These are phyloP conservation scores for Tenebrio molitor DNA, from an alignment of 1,140 invertebrate species.

Conservation along the genomic window DNA sequence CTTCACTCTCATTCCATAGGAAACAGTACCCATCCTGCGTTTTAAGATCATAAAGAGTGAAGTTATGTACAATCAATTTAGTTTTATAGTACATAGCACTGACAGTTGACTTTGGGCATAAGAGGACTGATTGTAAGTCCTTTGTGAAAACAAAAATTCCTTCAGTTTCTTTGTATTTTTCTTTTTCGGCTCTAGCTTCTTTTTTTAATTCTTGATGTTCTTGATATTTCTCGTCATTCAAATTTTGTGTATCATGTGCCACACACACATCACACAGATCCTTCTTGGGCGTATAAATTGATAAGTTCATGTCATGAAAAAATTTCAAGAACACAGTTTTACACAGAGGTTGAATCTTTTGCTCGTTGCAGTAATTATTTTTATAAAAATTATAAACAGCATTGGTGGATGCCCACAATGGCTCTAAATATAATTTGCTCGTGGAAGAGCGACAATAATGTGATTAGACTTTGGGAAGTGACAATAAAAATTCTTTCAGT, in stretches of 20 bases:
- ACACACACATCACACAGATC: constrained; percentile 36
- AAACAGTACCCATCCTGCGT: constrained; percentile 56
- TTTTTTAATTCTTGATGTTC: constrained; percentile 15
- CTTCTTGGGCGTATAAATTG: constrained; percentile 8
- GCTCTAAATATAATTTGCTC: constrained; percentile 56
- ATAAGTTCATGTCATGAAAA: not conserved
- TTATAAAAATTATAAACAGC: constrained; percentile 54
- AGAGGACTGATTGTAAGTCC: constrained; percentile 49
- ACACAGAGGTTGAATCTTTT: not conserved
- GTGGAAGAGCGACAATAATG: constrained; percentile 57
- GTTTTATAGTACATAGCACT: constrained; percentile 60
- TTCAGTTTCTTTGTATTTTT: constrained; percentile 8
- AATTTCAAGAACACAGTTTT: not conserved
- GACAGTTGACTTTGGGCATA: constrained; percentile 49
- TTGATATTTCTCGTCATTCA: constrained; percentile 8
- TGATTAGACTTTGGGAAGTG: no score
- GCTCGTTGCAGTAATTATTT: constrained; percentile 34
- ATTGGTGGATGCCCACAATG: constrained; percentile 52
- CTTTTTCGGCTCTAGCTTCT: constrained; percentile 4
- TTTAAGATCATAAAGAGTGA: constrained; percentile 61
- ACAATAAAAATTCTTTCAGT: no score
- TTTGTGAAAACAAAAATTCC: constrained; percentile 21
- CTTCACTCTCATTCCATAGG: constrained; percentile 62
- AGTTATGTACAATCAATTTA: constrained; percentile 65
- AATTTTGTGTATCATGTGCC: constrained; percentile 5